Evolutionary conservation across 2,113 vertebrate species (phyloP).

Genomic region (Stegastes partitus): DNA sequence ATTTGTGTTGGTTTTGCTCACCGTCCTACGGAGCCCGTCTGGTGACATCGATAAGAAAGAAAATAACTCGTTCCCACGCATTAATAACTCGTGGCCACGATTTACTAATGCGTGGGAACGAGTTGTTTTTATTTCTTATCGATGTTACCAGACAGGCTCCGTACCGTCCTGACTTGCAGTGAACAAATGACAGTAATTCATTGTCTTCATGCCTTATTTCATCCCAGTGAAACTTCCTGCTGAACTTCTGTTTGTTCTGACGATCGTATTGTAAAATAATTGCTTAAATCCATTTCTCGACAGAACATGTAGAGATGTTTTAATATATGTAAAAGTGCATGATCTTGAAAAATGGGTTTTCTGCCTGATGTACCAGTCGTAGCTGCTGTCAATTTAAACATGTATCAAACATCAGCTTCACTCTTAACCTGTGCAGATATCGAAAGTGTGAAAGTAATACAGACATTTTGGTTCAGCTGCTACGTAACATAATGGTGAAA

Average conservation of each 20-base stretch:
- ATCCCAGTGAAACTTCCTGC: neutral
- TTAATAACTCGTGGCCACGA: too few relatives aligned
- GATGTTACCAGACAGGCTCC: too few relatives aligned
- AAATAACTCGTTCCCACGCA: too few relatives aligned
- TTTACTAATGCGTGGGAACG: too few relatives aligned
- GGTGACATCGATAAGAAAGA: too few relatives aligned
- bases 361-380: neutral
- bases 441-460: neutral
- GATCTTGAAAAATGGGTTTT: neutral
- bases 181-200: neutral
- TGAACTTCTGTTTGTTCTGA: neutral
- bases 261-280: constrained; percentile 2
- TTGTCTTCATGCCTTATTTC: constrained; percentile 18
- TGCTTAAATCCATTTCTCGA: neutral
- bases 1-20: too few relatives aligned
- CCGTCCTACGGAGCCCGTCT: too few relatives aligned
- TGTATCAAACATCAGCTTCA: neutral
- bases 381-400: neutral
- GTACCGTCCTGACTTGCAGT: neutral
- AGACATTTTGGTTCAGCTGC: neutral
- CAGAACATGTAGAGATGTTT: neutral
- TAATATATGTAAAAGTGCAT: neutral
- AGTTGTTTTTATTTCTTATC: too few relatives aligned
- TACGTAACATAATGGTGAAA: too few relatives aligned
- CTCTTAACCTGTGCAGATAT: neutral